Conservation (phyloP, 2,888 invertebrate genomes). For the Melangyna quadrimaculata region DNA sequence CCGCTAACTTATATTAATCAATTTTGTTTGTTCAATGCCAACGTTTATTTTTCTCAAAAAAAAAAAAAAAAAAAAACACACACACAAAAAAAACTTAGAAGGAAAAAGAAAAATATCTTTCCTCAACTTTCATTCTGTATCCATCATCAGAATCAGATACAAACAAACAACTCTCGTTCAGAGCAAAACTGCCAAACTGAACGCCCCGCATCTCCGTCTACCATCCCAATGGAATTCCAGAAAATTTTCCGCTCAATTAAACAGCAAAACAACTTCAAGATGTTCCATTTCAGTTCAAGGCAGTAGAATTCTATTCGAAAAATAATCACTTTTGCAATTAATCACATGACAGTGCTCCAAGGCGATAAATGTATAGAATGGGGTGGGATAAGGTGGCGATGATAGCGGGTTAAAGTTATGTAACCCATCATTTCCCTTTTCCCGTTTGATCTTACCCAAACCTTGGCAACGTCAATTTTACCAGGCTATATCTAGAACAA, state of each 20-base stretch:
- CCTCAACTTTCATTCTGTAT: neutral
- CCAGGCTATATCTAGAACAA: neutral
- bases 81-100: too few relatives aligned
- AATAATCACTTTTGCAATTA: constrained; percentile 68
- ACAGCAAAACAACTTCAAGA: constrained; percentile 64
- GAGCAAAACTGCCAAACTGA: constrained; percentile 20
- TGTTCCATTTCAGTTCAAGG: constrained; percentile 26
- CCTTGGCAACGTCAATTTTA: constrained; percentile 11
- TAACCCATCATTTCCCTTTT: neutral
- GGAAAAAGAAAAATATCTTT: neutral
- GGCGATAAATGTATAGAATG: constrained; percentile 27
- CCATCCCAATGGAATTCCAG: constrained; percentile 37
- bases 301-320: constrained; percentile 34
- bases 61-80: neutral
- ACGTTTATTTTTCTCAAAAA: neutral
- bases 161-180: constrained; percentile 42
- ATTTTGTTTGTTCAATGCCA: constrained; percentile 41
- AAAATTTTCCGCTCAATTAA: constrained; percentile 70
- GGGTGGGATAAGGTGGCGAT: too few relatives aligned
- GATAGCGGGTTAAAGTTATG: neutral
- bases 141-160: constrained; percentile 16
- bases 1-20: constrained; percentile 53
- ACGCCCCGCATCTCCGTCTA: neutral
- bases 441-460: neutral
- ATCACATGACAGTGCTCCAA: constrained; percentile 58